phyloP scores from a whole-genome alignment of 2,888 invertebrate species.

The Oligia strigilis region DNA sequence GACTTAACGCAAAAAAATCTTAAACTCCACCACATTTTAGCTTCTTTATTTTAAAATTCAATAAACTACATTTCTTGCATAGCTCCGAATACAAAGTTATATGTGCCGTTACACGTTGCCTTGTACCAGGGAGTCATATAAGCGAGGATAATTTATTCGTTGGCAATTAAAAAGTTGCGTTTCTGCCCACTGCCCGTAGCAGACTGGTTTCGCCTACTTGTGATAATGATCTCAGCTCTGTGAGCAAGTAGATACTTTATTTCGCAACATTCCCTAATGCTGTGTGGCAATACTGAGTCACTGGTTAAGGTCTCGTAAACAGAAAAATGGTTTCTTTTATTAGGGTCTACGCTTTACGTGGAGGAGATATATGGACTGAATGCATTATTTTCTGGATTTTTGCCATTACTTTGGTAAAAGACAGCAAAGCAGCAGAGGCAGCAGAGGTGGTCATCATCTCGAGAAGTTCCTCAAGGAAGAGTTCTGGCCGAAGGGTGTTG shows the following conservation, averaged over 20 bases:
- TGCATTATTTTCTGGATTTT: background rate
- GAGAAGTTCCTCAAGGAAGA: too few species aligned
- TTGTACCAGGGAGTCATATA: conserved; percentile 55
- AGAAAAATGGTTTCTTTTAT: conserved; percentile 25
- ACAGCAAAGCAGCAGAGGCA: background rate
- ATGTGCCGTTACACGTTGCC: conserved; percentile 46
- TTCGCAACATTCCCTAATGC: conserved; percentile 65
- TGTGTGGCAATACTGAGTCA: conserved; percentile 62
- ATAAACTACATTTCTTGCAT: conserved; percentile 49
- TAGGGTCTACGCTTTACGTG: background rate
- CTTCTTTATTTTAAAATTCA: conserved; percentile 53
- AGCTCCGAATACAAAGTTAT: conserved; percentile 51
- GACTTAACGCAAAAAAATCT: conserved; percentile 32
- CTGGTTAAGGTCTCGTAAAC: conserved; percentile 16
- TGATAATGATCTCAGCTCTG: conserved; percentile 68
- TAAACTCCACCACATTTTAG: conserved; percentile 10
- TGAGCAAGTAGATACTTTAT: conserved; percentile 59
- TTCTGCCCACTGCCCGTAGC: conserved; percentile 67
- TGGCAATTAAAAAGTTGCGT: conserved; percentile 63
- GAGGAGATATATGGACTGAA: background rate
- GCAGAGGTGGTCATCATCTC: too few species aligned
- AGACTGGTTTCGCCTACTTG: conserved; percentile 72
- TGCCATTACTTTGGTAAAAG: background rate
- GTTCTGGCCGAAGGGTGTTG: too few species aligned
- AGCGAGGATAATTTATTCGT: conserved; percentile 58